Conservation (phyloP, 1,140 invertebrate species). For the Bombus consobrinus region DNA sequence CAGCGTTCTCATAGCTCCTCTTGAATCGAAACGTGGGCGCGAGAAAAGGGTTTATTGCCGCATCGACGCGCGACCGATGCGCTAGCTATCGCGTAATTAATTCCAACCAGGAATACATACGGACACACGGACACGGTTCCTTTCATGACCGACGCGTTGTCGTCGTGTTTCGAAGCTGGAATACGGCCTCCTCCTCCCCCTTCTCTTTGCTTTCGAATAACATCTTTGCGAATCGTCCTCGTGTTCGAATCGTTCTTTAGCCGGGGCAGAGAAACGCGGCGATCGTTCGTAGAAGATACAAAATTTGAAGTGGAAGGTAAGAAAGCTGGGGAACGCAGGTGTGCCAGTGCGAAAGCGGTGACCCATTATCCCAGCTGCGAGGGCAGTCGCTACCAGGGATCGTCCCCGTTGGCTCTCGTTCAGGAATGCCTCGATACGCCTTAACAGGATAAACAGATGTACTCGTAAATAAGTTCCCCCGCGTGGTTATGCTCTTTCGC, state of each 20-base stretch:
- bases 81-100: constrained; percentile 52
- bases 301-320: constrained; percentile 41
- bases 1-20: constrained; percentile 61
- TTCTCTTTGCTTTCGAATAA: no score
- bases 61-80: constrained; percentile 40
- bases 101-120: constrained; percentile 7
- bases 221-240: not conserved
- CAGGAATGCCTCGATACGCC: constrained; percentile 56
- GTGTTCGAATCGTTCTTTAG: not conserved
- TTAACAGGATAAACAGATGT: constrained; percentile 63
- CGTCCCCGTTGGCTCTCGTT: constrained; percentile 36
- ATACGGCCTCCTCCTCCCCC: not conserved
- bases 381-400: constrained; percentile 51
- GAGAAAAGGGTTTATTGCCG: constrained; percentile 60
- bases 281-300: not conserved
- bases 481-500: constrained; percentile 35
- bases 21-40: constrained; percentile 45
- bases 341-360: constrained; percentile 74
- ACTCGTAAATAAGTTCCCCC: constrained; percentile 54
- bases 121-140: not conserved
- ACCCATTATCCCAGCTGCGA: constrained; percentile 74
- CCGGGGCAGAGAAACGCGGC: not conserved
- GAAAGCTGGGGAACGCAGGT: constrained; percentile 53
- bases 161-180: not conserved
- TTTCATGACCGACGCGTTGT: not conserved